Base-by-base conservation (phyloP, 2,113 vertebrate genomes). In the Otolemur garnettii region DNA sequence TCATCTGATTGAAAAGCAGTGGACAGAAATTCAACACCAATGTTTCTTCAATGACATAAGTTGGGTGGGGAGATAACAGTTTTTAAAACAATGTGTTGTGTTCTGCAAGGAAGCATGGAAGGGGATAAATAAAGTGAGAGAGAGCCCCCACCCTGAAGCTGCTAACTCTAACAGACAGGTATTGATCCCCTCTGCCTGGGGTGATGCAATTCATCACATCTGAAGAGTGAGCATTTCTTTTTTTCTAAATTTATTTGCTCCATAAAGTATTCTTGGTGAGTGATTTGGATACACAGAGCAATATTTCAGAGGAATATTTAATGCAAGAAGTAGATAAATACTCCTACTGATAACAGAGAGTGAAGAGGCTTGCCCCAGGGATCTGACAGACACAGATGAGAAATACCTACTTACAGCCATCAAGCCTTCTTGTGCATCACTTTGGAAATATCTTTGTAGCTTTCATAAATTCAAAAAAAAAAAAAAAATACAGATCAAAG, bases 181-280 rank as follows among this genome's bases (percentile, higher is more conserved):
- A n/a, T 26, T 84, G 57, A 86, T 89, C 5, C 13, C 33, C 28
- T 74, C 18, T 60, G 33, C 77, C 85, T 92, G 30, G n/a, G 24
- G 81, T 91, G 84, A 93, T 92, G 81, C 69, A 84, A 74, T 42
- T 90, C 66, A 55, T 72, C 19, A 64, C 24, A 33, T 69, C 83
- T 83, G 87, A 93, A 95, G 17, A 94, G 89, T 38, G 33, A 96
- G 38, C 15, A 45, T 89, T 89, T 91, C 19, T 88, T 90, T 42
- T 59, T 93, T 85, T 89, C 78, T 88, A 86, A 82, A 85, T 83
- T 59, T 94, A 69, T 90, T 96, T 57, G 71, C 68, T 78, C 66
- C 53, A 45, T 82, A 21, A 82, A n/a, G 4, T 81, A 24, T 87
- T 95, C 60, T 87, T 81, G 33, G n/a, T 84, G 68, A 97, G 24